A percentile compares a stretch with the other conserved stretches of the same genome.
These are phyloP conservation scores for Tamandua tetradactyla DNA, from an alignment of 2,797 vertebrate species.

Conservation along the genomic window DNA sequence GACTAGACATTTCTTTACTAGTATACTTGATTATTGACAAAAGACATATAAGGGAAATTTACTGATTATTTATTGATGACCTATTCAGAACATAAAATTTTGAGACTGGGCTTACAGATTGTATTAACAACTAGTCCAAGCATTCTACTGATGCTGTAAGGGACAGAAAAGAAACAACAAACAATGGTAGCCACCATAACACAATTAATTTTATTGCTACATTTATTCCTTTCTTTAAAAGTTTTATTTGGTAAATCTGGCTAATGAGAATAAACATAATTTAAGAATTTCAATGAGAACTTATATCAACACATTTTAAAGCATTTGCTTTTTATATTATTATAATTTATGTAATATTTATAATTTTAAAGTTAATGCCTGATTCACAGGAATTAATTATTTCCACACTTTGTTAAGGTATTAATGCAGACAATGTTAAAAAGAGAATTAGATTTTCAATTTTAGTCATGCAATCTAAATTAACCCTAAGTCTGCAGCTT, in stretches of 20 bases:
- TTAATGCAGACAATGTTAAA: slow-evolving; percentile 82
- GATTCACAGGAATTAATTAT: slow-evolving; percentile 82
- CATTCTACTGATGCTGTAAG: accelerated
- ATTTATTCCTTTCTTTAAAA: neutral
- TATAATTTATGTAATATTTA: slow-evolving; percentile 80
- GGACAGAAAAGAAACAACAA: neutral
- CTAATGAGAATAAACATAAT: slow-evolving; percentile 73
- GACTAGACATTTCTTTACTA: neutral
- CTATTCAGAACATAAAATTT: neutral
- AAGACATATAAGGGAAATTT: neutral
- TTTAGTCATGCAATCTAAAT: slow-evolving; percentile 79
- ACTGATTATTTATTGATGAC: too few relatives aligned
- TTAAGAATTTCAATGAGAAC: slow-evolving; percentile 79
- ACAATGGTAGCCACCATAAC: neutral
- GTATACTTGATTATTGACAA: neutral
- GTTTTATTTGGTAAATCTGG: slow-evolving; percentile 66
- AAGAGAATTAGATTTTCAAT: slow-evolving; percentile 83
- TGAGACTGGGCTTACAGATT: neutral
- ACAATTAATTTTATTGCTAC: neutral
- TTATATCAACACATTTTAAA: slow-evolving; percentile 78
- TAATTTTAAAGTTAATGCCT: slow-evolving; percentile 73
- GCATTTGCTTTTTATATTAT: slow-evolving; percentile 79
- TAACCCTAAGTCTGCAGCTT: slow-evolving; percentile 75
- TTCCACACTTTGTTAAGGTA: slow-evolving; percentile 79
- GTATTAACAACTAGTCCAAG: neutral